Base-by-base conservation (phyloP, 2,797 vertebrate genomes). In the Sebastes hopkinsi region DNA sequence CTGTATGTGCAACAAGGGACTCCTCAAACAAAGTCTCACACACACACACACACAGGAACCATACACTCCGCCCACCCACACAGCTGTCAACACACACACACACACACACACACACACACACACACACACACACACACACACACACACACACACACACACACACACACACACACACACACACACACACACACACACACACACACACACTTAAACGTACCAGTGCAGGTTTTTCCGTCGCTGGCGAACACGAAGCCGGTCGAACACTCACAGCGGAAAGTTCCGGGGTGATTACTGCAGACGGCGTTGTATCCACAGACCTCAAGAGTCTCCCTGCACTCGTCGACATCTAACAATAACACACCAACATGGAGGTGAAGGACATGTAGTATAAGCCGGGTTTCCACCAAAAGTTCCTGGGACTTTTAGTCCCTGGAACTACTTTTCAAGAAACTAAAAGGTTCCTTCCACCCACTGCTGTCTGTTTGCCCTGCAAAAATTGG, bases 181-280 rank as follows among this genome's bases (percentile, higher is more conserved):
- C n/a, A n/a, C n/a, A n/a, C n/a, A n/a, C n/a, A n/a, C n/a, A n/a
- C n/a, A n/a, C n/a, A n/a, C n/a, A n/a, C n/a, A n/a, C n/a, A n/a
- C n/a, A 75, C 32, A 75, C 38, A 25, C 5, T 8, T 1, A 4
- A 18, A 72, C 80, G 0, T 75, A 94, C 92, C 89, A 0, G 87
- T 32, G 74, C 94, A 94, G 74, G 88, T 95, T 42, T 0, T 88
- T 0, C 96, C 97, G 1, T 96, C 95, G 1, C 87, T 90, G 65
- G 95, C 93, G 60, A 97, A 96, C 80, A 88, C 93, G 69, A 95
- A 97, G 16, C 98, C 97, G 2, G 93, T 87, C 3, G 70, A 3
- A 60, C 98, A 99, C 75, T 97, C 96, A 0, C 98, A 99, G 84
- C 94, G 96, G 92, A 97, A 99, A 0, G 95, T 97, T 65, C 98